These are phyloP conservation scores for Apodemus agrarius DNA, from an alignment of 2,797 vertebrate species.

Conservation along the genomic window DNA sequence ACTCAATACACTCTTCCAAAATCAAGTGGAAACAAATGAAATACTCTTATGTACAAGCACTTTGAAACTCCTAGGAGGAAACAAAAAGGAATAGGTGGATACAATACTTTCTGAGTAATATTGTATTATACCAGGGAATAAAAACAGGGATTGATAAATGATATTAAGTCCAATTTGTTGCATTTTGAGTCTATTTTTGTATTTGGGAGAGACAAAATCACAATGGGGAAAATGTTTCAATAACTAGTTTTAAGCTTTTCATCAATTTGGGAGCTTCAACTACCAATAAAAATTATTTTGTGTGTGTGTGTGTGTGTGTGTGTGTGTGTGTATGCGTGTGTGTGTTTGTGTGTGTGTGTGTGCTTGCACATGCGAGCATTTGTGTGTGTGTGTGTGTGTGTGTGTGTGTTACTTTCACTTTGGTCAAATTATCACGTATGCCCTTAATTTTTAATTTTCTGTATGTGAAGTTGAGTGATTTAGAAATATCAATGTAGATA, in stretches of 20 bases:
- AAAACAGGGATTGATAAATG: not conserved
- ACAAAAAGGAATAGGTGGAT: not conserved
- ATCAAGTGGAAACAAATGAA: not conserved
- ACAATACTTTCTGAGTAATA: not conserved
- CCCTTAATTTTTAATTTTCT: slow-evolving; percentile 77
- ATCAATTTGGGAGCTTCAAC: slow-evolving; percentile 74
- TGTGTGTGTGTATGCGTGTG: too few species aligned
- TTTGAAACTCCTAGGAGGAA: not conserved
- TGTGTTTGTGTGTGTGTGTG: too few species aligned
- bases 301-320: too few species aligned
- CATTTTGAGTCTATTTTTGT: slow-evolving; percentile 36
- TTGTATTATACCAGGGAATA: not conserved
- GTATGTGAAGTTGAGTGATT: slow-evolving; percentile 80
- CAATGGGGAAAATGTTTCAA: slow-evolving; percentile 64
- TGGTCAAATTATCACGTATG: slow-evolving; percentile 76
- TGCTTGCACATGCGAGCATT: too few species aligned
- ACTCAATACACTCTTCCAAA: not conserved
- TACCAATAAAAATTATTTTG: not conserved
- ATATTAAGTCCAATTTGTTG: not conserved
- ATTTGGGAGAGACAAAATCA: slow-evolving; percentile 52
- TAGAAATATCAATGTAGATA: slow-evolving; percentile 66
- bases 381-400: too few species aligned
- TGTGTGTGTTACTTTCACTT: slow-evolving; percentile 64
- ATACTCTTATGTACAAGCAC: too few species aligned
- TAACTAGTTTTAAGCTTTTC: slow-evolving; percentile 76